Percentiles rank a stretch among this genome's conserved stretches.
Evolutionary conservation across 2,888 invertebrate genomes (phyloP).

Genomic region (Podotricha telesiphe): DNA sequence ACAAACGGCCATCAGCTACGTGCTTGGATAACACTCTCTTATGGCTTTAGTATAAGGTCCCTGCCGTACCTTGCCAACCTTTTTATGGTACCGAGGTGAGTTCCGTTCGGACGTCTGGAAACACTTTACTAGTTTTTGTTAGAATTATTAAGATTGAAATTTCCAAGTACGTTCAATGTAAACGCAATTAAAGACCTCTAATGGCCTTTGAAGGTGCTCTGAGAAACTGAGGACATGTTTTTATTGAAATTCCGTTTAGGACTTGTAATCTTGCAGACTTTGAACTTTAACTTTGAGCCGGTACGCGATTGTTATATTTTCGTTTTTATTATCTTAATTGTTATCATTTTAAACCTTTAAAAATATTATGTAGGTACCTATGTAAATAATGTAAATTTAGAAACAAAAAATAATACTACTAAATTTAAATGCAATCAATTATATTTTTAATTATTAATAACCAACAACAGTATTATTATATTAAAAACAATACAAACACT

Average conservation of each 20-base stretch:
- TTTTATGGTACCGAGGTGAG: slow-evolving; percentile 38
- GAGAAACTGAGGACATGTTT: slow-evolving; percentile 10
- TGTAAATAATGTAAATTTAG: too few species aligned
- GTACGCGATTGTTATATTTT: too few species aligned
- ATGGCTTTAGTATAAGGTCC: slow-evolving; percentile 29
- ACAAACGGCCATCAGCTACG: slow-evolving; percentile 31
- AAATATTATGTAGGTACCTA: too few species aligned
- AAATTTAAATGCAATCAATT: too few species aligned
- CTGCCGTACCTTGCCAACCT: slow-evolving; percentile 35
- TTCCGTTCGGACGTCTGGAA: slow-evolving; percentile 15
- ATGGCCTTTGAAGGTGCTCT: slow-evolving; percentile 16
- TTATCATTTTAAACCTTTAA: too few species aligned
- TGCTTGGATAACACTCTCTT: slow-evolving; percentile 37
- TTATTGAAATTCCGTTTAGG: neutral
- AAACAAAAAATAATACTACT: too few species aligned
- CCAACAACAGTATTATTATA: too few species aligned
- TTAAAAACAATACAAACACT: too few species aligned
- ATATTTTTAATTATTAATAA: too few species aligned
- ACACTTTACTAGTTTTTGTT: slow-evolving; percentile 4
- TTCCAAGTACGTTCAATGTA: neutral
- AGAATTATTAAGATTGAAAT: neutral
- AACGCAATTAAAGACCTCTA: slow-evolving; percentile 17
- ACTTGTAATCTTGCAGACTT: neutral
- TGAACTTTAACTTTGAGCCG: neutral
- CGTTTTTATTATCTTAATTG: too few species aligned